These are phyloP conservation scores for Phaethon lepturus DNA, from an alignment of 2,113 vertebrate genomes.

Conservation along the genomic window DNA sequence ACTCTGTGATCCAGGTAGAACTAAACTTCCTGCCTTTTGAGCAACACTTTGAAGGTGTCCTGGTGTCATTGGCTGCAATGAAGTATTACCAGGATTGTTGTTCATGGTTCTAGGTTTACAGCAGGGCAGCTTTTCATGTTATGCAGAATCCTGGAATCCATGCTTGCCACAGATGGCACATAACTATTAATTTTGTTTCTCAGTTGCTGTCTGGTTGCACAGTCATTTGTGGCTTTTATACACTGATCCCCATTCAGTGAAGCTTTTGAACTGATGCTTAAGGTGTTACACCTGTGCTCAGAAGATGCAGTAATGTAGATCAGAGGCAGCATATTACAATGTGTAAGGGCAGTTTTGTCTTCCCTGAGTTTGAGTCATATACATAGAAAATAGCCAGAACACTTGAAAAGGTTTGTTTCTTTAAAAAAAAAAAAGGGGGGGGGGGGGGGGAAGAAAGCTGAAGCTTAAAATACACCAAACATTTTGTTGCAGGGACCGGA, in stretches of 20 bases:
- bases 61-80: background rate
- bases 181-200: background rate
- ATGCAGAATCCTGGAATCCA: background rate
- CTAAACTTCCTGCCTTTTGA: background rate
- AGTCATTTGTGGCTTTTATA: background rate
- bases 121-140: background rate
- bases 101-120: background rate
- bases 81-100: background rate
- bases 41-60: background rate
- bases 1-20: background rate
- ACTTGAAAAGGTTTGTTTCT: background rate
- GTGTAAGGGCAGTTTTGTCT: background rate
- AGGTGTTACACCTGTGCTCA: background rate
- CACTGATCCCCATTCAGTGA: background rate
- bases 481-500: background rate
- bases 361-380: background rate
- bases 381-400: background rate
- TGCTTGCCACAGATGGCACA: background rate
- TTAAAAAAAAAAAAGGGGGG: background rate
- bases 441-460: background rate
- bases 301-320: background rate
- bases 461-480: background rate
- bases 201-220: background rate
- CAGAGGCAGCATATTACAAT: background rate
- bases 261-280: background rate